Base-by-base conservation (phyloP, 2,888 invertebrate species). In the Cyclophora punctaria region DNA sequence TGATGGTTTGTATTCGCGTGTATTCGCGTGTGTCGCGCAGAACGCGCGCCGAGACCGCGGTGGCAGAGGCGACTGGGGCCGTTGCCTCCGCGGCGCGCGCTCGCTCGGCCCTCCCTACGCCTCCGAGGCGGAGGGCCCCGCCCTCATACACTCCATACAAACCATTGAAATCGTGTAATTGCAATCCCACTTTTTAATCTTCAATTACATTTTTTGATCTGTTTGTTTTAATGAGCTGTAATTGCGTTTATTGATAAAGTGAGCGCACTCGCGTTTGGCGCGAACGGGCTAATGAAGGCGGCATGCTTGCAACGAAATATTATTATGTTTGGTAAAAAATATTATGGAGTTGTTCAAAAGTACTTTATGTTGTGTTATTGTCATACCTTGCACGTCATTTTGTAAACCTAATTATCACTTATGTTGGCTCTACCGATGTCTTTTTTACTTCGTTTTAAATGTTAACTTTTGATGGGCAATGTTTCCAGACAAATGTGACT, bases 91-190 rank as follows among this genome's bases (percentile, higher is more conserved):
- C 80, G 60, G 64, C 50, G 56, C 62, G 66, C 67, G 66, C 67
- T 69, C 73, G 61, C 69, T 64, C 63, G 76, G 73, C 75, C 85
- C 86, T 84, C 85, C 84, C 83, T 73, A 80, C 84, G 84, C 83
- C 84, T 76, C 71, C 63, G 61, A 71, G 83, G 80, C 80, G 80
- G 76, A 60, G 78, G 71, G 51, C 55, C 54, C 62, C 78, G 77
- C 79, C 81, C 78, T 68, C 66, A 60, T 67, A 56, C 56, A 50
- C 56, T 51, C 58, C 50, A 52, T 51, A 50, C 58, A 56, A 56
- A 61, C 57, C 58, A 65, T 60, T 59, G 61, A 56, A 57, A 58
- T 48, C 35, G 48, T 45, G 41, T 65, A 67, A 71, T 71, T 65
- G 63, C 62, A 61, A 69, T 66, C 63, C 71, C 67, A 75, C 77